A percentile compares a stretch with the other conserved stretches of the same genome.
Evolutionary conservation across 2,888 invertebrate genomes (phyloP).

Genomic region (Hydriomena furcata): DNA sequence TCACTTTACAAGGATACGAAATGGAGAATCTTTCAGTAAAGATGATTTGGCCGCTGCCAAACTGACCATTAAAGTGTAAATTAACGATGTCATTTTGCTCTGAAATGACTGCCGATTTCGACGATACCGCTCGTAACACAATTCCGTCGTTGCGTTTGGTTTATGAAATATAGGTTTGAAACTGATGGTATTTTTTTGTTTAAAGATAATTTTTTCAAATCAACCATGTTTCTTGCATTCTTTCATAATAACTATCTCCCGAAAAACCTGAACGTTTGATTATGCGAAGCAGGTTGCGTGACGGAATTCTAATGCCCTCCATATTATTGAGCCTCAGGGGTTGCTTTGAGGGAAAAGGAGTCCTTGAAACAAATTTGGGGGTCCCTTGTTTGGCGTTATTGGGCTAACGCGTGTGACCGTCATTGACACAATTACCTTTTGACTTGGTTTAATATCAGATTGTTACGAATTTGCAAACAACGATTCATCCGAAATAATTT

Average conservation of each 20-base stretch:
- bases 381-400: constrained; percentile 44
- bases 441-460: constrained; percentile 17
- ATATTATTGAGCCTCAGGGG: constrained; percentile 43
- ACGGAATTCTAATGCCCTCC: constrained; percentile 48
- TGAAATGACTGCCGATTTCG: constrained; percentile 16
- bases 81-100: constrained; percentile 26
- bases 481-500: neutral
- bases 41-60: constrained; percentile 21
- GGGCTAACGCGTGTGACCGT: constrained; percentile 47
- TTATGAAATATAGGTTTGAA: constrained; percentile 4
- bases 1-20: constrained; percentile 15
- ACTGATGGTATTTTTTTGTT: too few relatives aligned
- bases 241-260: too few relatives aligned
- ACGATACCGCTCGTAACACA: constrained; percentile 10
- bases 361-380: constrained; percentile 39
- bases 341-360: constrained; percentile 32
- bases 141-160: constrained; percentile 9
- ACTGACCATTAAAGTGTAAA: constrained; percentile 30
- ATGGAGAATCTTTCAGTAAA: constrained; percentile 21
- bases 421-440: constrained; percentile 49
- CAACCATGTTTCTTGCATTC: too few relatives aligned
- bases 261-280: constrained; percentile 46
- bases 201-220: too few relatives aligned
- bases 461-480: constrained; percentile 3
- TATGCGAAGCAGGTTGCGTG: constrained; percentile 49